These are phyloP conservation scores for Caradrina clavipalpis DNA, from an alignment of 2,888 invertebrate species.

Conservation along the genomic window DNA sequence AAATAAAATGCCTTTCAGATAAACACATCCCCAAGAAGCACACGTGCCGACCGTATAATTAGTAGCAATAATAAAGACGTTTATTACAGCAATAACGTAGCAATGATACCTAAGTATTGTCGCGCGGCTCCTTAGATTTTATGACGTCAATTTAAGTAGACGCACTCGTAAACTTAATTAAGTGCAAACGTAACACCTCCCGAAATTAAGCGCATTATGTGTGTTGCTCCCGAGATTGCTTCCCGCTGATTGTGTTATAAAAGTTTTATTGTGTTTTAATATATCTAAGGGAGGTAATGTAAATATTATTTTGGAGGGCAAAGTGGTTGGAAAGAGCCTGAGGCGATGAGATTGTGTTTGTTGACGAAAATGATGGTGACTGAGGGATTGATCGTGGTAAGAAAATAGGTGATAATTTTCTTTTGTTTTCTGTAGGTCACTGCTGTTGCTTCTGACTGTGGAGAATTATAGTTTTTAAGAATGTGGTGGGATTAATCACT, in stretches of 20 bases:
- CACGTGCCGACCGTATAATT: slow-evolving; percentile 45
- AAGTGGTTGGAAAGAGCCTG: slow-evolving; percentile 7
- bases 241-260: slow-evolving; percentile 68
- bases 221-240: slow-evolving; percentile 66
- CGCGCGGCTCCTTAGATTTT: slow-evolving; percentile 71
- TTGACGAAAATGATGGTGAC: slow-evolving; percentile 6
- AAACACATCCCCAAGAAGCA: slow-evolving; percentile 24
- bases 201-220: slow-evolving; percentile 72
- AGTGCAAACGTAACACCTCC: slow-evolving; percentile 75
- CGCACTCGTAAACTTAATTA: slow-evolving; percentile 78
- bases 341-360: slow-evolving; percentile 21
- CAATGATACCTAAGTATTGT: slow-evolving; percentile 66
- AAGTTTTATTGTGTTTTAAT: slow-evolving; percentile 64
- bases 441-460: background rate
- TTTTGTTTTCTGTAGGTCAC: background rate
- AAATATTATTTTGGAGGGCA: slow-evolving; percentile 48
- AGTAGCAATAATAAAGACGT: slow-evolving; percentile 52
- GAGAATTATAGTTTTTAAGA: background rate
- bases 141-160: slow-evolving; percentile 75
- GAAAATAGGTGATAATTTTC: background rate
- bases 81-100: slow-evolving; percentile 56
- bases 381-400: background rate
- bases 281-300: slow-evolving; percentile 38
- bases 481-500: too few species aligned
- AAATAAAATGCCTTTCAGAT: slow-evolving; percentile 7